Conservation (phyloP, 2,888 invertebrate species). For the Cryptosula pallasiana region DNA sequence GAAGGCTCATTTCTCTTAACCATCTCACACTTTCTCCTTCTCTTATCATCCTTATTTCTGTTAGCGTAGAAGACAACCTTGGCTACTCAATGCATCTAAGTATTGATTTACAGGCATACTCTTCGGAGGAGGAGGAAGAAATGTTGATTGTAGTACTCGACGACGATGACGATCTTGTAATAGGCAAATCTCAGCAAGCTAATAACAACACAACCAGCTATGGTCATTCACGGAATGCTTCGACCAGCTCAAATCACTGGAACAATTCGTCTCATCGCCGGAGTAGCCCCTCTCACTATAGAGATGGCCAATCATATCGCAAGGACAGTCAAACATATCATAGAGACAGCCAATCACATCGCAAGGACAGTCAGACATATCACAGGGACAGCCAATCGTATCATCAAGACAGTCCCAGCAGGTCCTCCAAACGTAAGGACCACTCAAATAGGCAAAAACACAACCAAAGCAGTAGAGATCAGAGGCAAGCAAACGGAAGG, state of each 20-base stretch:
- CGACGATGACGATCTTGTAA: slow-evolving; percentile 12
- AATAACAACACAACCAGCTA: not conserved
- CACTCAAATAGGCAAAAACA: not conserved
- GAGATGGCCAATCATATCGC: not conserved
- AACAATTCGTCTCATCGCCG: not conserved
- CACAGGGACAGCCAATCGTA: not conserved
- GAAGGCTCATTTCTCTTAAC: no score
- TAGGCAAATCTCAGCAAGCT: slow-evolving; percentile 1
- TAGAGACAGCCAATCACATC: not conserved
- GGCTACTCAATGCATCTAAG: slow-evolving; percentile 20
- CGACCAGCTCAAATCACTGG: not conserved
- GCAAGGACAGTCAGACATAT: not conserved
- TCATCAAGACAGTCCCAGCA: slow-evolving; percentile 2
- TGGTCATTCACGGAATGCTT: no score
- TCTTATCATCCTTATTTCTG: not conserved
- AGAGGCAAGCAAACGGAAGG: not conserved
- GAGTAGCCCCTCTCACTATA: not conserved
- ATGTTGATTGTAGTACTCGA: slow-evolving; percentile 19
- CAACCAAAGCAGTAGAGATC: not conserved
- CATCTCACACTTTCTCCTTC: not conserved
- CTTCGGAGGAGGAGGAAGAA: slow-evolving; percentile 20
- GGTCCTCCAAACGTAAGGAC: not conserved
- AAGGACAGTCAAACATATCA: not conserved
- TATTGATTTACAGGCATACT: not conserved
- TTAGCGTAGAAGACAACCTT: not conserved